phyloP scores from a whole-genome alignment of 1,140 invertebrate genomes.

The Hesperophylax magnus region DNA sequence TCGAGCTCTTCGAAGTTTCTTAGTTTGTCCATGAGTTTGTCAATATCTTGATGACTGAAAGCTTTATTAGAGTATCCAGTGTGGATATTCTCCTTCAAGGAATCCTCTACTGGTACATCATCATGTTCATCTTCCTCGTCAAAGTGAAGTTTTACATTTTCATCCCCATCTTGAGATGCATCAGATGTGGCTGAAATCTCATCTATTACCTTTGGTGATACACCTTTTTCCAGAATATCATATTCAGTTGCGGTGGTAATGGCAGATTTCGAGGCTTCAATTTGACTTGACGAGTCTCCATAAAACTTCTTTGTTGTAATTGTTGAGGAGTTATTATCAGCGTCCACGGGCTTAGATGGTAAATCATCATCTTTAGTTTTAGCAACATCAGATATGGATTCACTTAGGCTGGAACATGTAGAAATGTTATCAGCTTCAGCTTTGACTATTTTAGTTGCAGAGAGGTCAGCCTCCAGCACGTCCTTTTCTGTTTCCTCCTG shows the following conservation, averaged over 20 bases:
- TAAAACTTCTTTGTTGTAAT: conserved; percentile 46
- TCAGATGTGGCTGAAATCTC: background rate
- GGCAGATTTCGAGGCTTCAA: background rate
- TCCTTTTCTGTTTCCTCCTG: conserved; percentile 62
- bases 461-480: conserved; percentile 53
- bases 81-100: conserved; percentile 62
- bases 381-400: conserved; percentile 1
- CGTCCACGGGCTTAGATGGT: background rate
- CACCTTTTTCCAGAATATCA: too few relatives aligned
- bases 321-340: conserved; percentile 9
- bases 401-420: background rate
- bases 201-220: background rate
- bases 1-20: conserved; percentile 70
- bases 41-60: conserved; percentile 60
- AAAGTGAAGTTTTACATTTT: conserved; percentile 63
- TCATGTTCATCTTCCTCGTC: conserved; percentile 62
- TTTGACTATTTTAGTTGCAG: conserved; percentile 18
- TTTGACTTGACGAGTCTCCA: conserved; percentile 13
- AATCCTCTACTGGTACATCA: conserved; percentile 62
- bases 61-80: conserved; percentile 63
- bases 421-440: background rate
- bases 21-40: conserved; percentile 68
- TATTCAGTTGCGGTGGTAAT: background rate
- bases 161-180: background rate
- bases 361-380: conserved; percentile 14